Base-by-base conservation (phyloP, 2,888 invertebrate species). In the Rhagium mordax region DNA sequence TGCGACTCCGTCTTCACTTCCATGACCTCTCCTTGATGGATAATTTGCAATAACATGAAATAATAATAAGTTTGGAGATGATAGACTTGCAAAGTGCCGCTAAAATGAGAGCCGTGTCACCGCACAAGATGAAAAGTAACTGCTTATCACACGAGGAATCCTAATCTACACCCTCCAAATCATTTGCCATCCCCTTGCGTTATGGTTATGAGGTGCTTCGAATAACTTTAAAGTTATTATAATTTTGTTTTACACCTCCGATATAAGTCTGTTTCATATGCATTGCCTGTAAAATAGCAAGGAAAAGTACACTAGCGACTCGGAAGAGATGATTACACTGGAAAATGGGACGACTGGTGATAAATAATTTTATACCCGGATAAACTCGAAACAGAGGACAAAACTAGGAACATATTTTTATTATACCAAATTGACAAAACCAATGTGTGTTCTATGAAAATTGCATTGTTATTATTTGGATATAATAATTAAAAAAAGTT, bases 31-130 rank as follows among this genome's bases (percentile, higher is more conserved):
- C 79, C 79, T 82, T 83, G 82, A 84, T 83, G 84, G 82, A 85
- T 84, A 85, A 85, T 85, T 85, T 85, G 85, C 85, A 84, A 83
- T 83, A 82, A 82, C 84, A 84, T 85, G 84, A 85, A 85, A 85
- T 84, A 85, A 83, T 85, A 84, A 85, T 84, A 85, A 84, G 82
- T 73, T 68, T 70, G 68, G 75, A 74, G 80, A 78, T 79, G 79
- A 79, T 78, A 75, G 77, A 79, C 79, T 78, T 74, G 75, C 76
- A 80, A 82, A 82, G 76, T 79, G 77, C 68, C 74, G 72, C 59
- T 75, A 71, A 80, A 81, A 81, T 73, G 76, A 76, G 76, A 72
- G 41, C 70, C 15, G 68, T 79, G 79, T 81, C 80, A 79, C 78
- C 71, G 74, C 66, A 65, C 67, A 70, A 80, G 79, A 81, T 81